Base-by-base conservation (phyloP, 2,888 invertebrate genomes). In the Tenodera sinensis region DNA sequence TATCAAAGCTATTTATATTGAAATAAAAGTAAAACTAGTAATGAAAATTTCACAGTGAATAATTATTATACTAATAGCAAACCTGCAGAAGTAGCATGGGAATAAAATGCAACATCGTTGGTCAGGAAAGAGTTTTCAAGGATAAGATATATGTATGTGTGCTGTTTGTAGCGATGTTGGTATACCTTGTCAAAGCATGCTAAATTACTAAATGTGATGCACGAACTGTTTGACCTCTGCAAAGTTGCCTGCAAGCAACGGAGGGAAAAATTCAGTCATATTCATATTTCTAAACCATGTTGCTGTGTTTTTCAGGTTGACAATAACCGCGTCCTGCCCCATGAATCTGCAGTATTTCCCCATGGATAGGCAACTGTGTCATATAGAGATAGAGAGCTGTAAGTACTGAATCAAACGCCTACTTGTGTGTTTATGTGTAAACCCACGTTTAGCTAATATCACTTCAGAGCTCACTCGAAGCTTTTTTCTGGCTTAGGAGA, bases 351-450 rank as follows among this genome's bases (percentile, higher is more conserved):
- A 98, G 93, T 98, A 98, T 94, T 98, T 98, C 93, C 98, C 98
- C 83, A 98, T 98, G 98, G 98, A 98, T 94, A 96, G 98, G 91
- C 98, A 98, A 93, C 94, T 98, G 91, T 98, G 98, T 94, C 97
- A 98, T 93, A 97, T 98, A 93, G 98, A 98, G 95, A 98, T 98
- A 92, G 98, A 98, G 96, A 98, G 98, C 96, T 98, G 98, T 98
- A 97, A 98, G 98, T 98, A 96, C 28, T 27, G 82, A 87, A 71
- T 93, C 92, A 93, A 92, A 25, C 92, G 92, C 91, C 92, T 92
- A 92, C 91, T 90, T 91, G 54, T 71, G 54, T 89, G 90, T 90
- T 88, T 90, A 90, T 89, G 85, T 84, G 28, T 84, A 42, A 15
- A 47, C 85, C 85, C 85, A 42, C 42, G 85, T 47, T 85, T 34